Base-by-base conservation (phyloP, 2,888 invertebrate species). In the Bombylius discolor region DNA sequence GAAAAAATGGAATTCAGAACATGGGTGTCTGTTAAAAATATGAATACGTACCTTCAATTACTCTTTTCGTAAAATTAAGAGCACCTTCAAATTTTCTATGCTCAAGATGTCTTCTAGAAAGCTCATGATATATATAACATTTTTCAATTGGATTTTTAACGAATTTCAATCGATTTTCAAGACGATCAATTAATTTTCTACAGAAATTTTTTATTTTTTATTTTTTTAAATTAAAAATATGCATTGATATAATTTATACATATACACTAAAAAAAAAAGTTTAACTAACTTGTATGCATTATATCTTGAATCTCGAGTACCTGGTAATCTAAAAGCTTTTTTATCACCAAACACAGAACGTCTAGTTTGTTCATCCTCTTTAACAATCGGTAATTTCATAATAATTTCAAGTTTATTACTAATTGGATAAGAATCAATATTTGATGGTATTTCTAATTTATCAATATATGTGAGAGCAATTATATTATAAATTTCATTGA, bases 401-500 rank as follows among this genome's bases (percentile, higher is more conserved):
- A 59, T 14, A 23, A 51, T 48, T 31, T 14, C 42, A n/a, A 57
- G 36, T 45, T 56, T 42, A 13, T 59, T 47, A 8, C 44, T 45
- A 23, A 56, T n/a, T 7, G 33, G 5, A 13, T 33, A n/a, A 9
- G 49, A 6, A 14, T 53, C 49, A 5, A 57, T 39, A 47, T 52
- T 45, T 5, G 48, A 32, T 8, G 59, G 59, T n/a, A 59, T 56
- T 12, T 11, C 36, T 5, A 54, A 14, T 56, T 63, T 63, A 63
- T 70, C 69, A 47, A 67, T 61, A 61, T 68, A 66, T n/a, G 71
- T 66, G 56, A 73, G 53, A 5, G 67, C 72, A 34, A 71, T 52
- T 8, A 66, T 65, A 60, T 73, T 71, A 54, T 68, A 72, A 33
- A 72, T 68, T 61, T 73, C 72, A 60, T 70, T 70, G 32, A 68